These are phyloP conservation scores for Danio albolineatus DNA, from an alignment of 2,797 vertebrate species.

Conservation along the genomic window DNA sequence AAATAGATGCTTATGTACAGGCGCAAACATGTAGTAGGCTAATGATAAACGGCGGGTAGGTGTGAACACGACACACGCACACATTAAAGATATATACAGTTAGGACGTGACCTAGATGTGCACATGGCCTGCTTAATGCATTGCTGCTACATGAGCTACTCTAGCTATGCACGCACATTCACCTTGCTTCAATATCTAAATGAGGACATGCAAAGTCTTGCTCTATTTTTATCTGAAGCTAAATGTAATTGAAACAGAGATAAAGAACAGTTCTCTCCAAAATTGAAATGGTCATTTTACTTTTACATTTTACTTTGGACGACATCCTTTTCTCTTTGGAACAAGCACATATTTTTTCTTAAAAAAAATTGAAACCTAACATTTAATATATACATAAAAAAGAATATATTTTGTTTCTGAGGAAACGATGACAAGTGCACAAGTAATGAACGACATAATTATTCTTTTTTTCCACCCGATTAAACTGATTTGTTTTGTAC, in stretches of 20 bases:
- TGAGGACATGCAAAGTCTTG: not conserved
- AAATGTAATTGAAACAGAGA: not conserved
- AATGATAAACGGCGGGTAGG: slow-evolving; percentile 30
- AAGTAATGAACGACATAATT: too few species aligned
- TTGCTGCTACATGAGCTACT: not conserved
- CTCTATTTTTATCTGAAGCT: not conserved
- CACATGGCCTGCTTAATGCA: slow-evolving; percentile 18
- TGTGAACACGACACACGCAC: slow-evolving; percentile 20
- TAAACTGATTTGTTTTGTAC: too few species aligned
- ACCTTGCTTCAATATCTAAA: slow-evolving; percentile 6
- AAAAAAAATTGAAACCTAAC: too few species aligned
- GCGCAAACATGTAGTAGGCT: not conserved
- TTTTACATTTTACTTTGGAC: not conserved
- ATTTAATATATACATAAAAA: too few species aligned
- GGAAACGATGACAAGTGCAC: too few species aligned
- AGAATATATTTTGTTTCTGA: too few species aligned
- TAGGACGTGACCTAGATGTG: slow-evolving; percentile 35
- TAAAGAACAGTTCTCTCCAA: not conserved
- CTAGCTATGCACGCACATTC: not conserved
- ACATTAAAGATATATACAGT: slow-evolving; percentile 36
- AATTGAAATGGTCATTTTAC: not conserved
- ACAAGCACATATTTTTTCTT: not conserved
- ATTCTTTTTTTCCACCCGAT: too few species aligned
- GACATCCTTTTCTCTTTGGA: not conserved
- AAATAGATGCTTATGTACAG: not conserved